These are phyloP conservation scores for Falcaria lacertinaria DNA, from an alignment of 2,888 invertebrate genomes.

Conservation along the genomic window DNA sequence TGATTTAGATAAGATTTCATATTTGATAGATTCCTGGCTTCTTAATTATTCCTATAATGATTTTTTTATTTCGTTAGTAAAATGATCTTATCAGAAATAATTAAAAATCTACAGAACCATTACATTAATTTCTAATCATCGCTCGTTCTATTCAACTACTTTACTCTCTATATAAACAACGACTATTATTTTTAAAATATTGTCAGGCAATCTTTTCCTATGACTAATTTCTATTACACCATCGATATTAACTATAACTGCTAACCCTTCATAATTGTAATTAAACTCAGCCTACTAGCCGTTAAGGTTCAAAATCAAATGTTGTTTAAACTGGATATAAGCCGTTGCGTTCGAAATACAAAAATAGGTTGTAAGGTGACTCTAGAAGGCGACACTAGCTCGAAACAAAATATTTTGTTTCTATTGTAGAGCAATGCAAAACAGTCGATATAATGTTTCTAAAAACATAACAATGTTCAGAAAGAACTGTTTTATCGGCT, in stretches of 20 bases:
- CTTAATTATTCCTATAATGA: too few species aligned
- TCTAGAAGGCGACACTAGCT: conserved; percentile 33
- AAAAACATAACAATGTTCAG: neutral
- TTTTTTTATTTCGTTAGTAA: too few species aligned
- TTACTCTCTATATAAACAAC: conserved; percentile 41
- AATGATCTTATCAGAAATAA: too few species aligned
- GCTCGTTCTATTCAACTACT: conserved; percentile 21
- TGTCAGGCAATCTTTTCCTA: conserved; percentile 42
- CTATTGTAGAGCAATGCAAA: conserved; percentile 33
- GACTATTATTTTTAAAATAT: conserved; percentile 51
- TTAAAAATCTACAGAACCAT: conserved; percentile 2
- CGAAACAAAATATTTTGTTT: conserved; percentile 44
- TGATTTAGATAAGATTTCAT: too few species aligned
- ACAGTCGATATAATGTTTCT: conserved; percentile 26
- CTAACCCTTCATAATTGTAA: conserved; percentile 9
- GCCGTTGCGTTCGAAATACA: neutral
- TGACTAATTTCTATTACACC: conserved; percentile 38
- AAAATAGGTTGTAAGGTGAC: conserved; percentile 22
- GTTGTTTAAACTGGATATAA: neutral
- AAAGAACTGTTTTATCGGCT: conserved; percentile 1
- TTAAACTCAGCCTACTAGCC: conserved; percentile 10
- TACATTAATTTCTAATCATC: conserved; percentile 8
- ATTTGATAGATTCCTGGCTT: too few species aligned
- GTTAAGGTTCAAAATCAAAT: conserved; percentile 10
- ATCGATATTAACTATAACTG: too few species aligned